Conservation (phyloP, 2,797 vertebrate genomes). For the Hybognathus amarus region DNA sequence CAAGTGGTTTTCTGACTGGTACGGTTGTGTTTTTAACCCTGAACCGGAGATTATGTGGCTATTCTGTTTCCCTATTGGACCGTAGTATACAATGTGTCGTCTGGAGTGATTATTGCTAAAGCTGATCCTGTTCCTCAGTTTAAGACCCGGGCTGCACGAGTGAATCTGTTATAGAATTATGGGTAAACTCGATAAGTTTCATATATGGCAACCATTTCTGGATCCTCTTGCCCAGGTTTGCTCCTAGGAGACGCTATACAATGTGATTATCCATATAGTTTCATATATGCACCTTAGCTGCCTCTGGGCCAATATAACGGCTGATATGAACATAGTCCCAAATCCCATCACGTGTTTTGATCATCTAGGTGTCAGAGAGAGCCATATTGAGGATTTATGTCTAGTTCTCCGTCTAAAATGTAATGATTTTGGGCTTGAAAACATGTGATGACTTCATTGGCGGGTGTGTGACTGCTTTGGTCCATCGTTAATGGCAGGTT, state of each 20-base stretch:
- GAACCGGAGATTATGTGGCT: background rate
- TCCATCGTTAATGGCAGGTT: background rate
- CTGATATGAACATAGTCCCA: background rate
- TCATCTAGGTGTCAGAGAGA: background rate
- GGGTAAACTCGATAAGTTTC: background rate
- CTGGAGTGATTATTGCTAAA: background rate
- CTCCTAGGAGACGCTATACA: background rate
- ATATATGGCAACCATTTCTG: background rate
- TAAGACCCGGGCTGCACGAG: background rate
- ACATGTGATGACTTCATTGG: conserved; percentile 18
- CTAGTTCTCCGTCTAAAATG: background rate
- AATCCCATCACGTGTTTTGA: background rate
- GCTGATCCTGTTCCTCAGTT: background rate
- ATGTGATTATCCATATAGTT: background rate
- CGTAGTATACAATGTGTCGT: background rate
- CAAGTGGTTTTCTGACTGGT: background rate
- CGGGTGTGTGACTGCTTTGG: background rate
- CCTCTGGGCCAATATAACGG: background rate
- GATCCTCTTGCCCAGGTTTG: background rate
- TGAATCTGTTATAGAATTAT: background rate
- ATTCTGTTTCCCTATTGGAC: background rate
- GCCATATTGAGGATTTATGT: conserved; percentile 8
- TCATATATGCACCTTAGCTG: background rate
- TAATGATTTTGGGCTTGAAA: background rate
- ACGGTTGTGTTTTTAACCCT: background rate